Conservation (phyloP, 1,140 invertebrate species). For the Zaprionus davidi region DNA sequence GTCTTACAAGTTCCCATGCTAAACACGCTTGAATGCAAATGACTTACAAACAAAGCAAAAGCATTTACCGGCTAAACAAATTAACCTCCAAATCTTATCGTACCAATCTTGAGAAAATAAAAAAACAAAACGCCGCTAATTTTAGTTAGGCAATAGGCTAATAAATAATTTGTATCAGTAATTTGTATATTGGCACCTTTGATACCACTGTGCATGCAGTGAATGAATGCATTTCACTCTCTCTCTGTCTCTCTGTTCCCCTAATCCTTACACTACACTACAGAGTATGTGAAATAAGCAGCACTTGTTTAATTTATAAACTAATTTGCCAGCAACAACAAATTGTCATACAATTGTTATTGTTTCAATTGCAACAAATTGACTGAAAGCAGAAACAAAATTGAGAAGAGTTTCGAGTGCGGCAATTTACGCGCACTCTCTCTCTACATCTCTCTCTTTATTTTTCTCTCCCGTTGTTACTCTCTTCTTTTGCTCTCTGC, state of each 20-base stretch:
- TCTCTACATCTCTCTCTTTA: slow-evolving; percentile 5
- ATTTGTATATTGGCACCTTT: background rate
- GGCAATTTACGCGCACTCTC: slow-evolving; percentile 59
- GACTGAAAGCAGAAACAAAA: slow-evolving; percentile 42
- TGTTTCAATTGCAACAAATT: slow-evolving; percentile 82
- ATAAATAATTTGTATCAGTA: background rate
- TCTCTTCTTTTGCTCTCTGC: slow-evolving; percentile 19
- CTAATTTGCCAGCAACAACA: slow-evolving; percentile 79
- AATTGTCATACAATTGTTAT: slow-evolving; percentile 76
- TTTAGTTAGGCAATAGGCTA: background rate
- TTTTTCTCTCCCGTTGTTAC: background rate
- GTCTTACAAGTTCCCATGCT: slow-evolving; percentile 36
- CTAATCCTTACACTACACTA: slow-evolving; percentile 17
- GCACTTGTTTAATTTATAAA: slow-evolving; percentile 68
- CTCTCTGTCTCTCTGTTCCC: background rate
- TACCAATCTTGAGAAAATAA: slow-evolving; percentile 30
- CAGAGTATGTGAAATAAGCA: slow-evolving; percentile 9
- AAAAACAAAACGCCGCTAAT: slow-evolving; percentile 14
- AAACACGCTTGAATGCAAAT: slow-evolving; percentile 48
- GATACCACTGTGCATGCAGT: slow-evolving; percentile 28
- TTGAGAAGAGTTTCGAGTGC: slow-evolving; percentile 26
- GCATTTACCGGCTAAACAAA: slow-evolving; percentile 18
- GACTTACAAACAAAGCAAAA: slow-evolving; percentile 32
- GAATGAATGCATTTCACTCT: slow-evolving; percentile 37
- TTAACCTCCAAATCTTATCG: slow-evolving; percentile 40